Conservation (phyloP, 1,140 invertebrate species). For the Drosophila bipectinata region DNA sequence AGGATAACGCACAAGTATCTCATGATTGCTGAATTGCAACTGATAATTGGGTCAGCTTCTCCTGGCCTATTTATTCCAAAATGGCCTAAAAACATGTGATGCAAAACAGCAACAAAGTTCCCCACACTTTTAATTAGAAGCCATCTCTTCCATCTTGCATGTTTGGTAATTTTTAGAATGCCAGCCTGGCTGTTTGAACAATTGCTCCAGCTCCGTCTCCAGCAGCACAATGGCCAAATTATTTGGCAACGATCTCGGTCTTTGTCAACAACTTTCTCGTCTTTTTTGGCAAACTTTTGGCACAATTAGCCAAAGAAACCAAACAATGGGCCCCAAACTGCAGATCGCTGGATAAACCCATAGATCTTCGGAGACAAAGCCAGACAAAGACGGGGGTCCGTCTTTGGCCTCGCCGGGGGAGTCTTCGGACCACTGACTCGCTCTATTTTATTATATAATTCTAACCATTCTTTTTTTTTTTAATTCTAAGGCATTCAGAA, state of each 20-base stretch:
- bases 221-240: background rate
- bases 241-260: background rate
- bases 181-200: background rate
- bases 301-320: background rate
- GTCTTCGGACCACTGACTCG: no score
- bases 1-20: constrained; percentile 10
- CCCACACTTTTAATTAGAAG: no score
- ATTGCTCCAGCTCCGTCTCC: background rate
- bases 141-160: no score
- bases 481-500: no score
- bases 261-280: background rate
- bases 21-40: constrained; percentile 5
- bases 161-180: background rate
- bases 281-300: background rate
- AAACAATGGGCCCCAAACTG: background rate
- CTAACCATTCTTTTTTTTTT: no score
- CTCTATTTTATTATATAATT: no score
- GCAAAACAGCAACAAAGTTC: no score
- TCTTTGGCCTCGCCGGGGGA: no score
- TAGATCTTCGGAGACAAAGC: background rate
- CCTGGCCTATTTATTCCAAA: constrained; percentile 1
- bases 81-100: no score
- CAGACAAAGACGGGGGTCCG: no score
- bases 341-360: background rate
- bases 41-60: background rate